A percentile compares a stretch with the other conserved stretches of the same genome.
phyloP scores from a whole-genome alignment of 2,888 invertebrate species.

The Acholoe squamosa region DNA sequence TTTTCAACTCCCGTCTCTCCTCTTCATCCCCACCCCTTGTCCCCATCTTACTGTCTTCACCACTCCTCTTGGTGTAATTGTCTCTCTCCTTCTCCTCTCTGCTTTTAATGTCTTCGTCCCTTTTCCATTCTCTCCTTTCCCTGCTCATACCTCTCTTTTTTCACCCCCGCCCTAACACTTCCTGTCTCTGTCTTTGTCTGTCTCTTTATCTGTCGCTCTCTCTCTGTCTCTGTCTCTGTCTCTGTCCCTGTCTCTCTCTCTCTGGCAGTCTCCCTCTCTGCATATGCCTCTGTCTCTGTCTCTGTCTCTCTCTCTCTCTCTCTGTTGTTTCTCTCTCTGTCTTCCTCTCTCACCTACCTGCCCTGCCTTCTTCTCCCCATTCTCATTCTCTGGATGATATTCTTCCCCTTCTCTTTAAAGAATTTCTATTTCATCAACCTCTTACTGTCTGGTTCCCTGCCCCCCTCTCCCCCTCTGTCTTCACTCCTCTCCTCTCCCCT shows the following conservation, averaged over 20 bases:
- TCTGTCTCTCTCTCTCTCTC: constrained; percentile 2
- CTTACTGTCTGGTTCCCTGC: too few relatives aligned
- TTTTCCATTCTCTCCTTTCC: not conserved
- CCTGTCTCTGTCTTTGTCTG: not conserved
- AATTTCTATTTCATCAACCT: too few relatives aligned
- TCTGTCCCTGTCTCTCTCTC: not conserved
- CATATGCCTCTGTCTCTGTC: not conserved
- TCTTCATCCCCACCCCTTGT: not conserved
- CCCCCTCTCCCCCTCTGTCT: too few relatives aligned
- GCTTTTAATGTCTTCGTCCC: not conserved
- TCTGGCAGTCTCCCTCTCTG: not conserved
- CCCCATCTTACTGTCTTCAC: not conserved
- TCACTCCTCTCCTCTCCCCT: too few relatives aligned
- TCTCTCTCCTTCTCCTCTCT: not conserved
- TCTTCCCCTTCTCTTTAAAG: too few relatives aligned
- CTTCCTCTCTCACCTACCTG: not conserved
- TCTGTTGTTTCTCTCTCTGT: not conserved
- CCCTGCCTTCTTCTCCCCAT: too few relatives aligned
- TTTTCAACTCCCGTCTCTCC: too few relatives aligned
- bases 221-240: not conserved
- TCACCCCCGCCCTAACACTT: too few relatives aligned
- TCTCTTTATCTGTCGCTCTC: not conserved
- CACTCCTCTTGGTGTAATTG: not conserved
- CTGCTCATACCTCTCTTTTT: not conserved
- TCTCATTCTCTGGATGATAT: too few relatives aligned